Evolutionary conservation across 2,888 invertebrate genomes (phyloP), one percentile per base, ranked within the genome.

Genomic region (Ectropis crepuscularia): DNA sequence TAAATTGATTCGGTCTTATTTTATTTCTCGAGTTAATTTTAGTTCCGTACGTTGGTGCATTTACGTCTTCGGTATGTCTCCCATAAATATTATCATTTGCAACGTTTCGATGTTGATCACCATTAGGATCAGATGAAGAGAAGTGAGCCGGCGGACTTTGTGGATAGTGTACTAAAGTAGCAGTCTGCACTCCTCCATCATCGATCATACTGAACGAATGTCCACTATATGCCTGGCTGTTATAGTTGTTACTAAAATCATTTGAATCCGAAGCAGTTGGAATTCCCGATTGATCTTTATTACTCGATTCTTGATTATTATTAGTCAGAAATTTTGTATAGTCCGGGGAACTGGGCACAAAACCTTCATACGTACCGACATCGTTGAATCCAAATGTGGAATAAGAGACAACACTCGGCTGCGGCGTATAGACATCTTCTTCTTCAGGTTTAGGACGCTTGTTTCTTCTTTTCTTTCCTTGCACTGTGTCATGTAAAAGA

Each of bases 361-460:
- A 91, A 4, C 90, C 91, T 68, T 90, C 87, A 70, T 88, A 87
- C 37, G 84, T 77, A 63, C 87, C 87, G 45, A 91, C 90, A 75
- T 92, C 91, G 51, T 91, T 90, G 70, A 91, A 90, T 54, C 92
- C 92, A 57, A 90, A 92, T 47, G 88, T 89, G 2, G 92, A 91
- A 72, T 92, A 92, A 2, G 92, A 87, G 8, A 92, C 86, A 6
- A 92, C 90, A 71, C 82, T 90, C 8, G 92, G 90, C 65, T 90
- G 87, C 5, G 88, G 85, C 10, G 84, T 86, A 5, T 83, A 80
- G 42, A 82, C 81, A 43, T 86, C 85, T 11, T 87, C 86, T 49
- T 84, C 86, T 49, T 84, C 83, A 57, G 81, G 78, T 70, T 82
- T 85, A 0, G 84, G 82, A 48, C 80, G 78, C 75, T 87, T 89